Evolutionary conservation across 2,113 vertebrate species (phyloP).

Genomic region (Coregonus clupeaformis): DNA sequence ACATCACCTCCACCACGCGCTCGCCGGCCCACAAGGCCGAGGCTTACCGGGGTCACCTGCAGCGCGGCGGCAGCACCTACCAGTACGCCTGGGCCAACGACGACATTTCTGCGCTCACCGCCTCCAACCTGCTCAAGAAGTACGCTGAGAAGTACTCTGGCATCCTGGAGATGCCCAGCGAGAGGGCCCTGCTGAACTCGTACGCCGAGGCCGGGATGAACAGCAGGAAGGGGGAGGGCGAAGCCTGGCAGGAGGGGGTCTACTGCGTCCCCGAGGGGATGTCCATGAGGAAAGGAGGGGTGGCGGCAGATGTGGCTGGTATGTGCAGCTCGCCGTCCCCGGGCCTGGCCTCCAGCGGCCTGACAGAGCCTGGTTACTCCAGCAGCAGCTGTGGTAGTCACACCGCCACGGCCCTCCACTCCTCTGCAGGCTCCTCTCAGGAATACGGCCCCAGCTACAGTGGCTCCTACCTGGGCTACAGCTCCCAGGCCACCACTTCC

Average conservation of each 20-base stretch:
- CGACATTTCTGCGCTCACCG: slow-evolving; percentile 96
- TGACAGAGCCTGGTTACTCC: slow-evolving; percentile 93
- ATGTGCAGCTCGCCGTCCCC: slow-evolving; percentile 95
- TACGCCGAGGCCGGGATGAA: slow-evolving; percentile 19
- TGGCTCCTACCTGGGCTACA: slow-evolving; percentile 89
- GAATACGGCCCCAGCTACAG: slow-evolving; percentile 92
- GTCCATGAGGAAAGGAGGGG: slow-evolving; percentile 86
- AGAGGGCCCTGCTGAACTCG: slow-evolving; percentile 6
- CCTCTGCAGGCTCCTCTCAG: slow-evolving; percentile 86
- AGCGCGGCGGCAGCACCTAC: slow-evolving; percentile 79
- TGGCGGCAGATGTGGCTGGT: slow-evolving; percentile 86
- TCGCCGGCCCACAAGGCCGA: slow-evolving; percentile 98
- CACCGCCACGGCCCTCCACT: slow-evolving; percentile 84
- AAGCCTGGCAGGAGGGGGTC: slow-evolving; percentile 92
- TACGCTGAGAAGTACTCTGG: slow-evolving; percentile 98
- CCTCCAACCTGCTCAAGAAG: slow-evolving; percentile 97
- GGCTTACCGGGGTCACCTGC: slow-evolving; percentile 89
- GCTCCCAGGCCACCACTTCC: slow-evolving; percentile 86
- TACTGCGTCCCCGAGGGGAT: slow-evolving; percentile 94
- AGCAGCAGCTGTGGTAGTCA: slow-evolving; percentile 94
- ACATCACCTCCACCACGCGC: slow-evolving; percentile 95
- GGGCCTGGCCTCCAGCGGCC: slow-evolving; percentile 86
- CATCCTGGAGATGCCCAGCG: slow-evolving; percentile 87
- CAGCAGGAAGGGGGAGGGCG: slow-evolving; percentile 85
- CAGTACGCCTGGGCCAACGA: slow-evolving; percentile 99